Conservation (phyloP, 2,113 vertebrate species). For the Pseudolaguvia tuberculata region DNA sequence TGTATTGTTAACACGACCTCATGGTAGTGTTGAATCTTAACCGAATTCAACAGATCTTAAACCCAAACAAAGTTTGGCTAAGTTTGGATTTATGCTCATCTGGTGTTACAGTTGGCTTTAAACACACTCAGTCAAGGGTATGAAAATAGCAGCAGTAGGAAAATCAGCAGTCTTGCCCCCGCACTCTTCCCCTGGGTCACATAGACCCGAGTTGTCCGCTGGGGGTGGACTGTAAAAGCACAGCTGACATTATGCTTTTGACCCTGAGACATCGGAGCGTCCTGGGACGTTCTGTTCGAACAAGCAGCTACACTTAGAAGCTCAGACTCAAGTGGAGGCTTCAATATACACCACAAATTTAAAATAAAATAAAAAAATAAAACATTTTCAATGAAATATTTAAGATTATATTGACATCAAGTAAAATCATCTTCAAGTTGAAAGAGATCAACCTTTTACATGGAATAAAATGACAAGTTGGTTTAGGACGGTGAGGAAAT, state of each 20-base stretch:
- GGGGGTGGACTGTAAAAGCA: neutral
- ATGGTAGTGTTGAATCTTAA: no score
- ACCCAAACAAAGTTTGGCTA: neutral
- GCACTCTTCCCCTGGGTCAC: no score
- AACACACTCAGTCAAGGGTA: neutral
- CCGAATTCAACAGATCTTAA: neutral
- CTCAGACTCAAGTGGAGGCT: no score
- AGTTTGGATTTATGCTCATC: neutral
- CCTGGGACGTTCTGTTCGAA: neutral
- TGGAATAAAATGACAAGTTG: no score
- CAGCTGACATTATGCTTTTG: conserved; percentile 6
- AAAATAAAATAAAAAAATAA: no score
- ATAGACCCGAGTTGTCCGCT: neutral
- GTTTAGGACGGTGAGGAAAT: no score
- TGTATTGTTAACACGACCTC: neutral
- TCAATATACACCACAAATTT: no score
- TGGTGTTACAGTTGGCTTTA: neutral
- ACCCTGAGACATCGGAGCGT: conserved; percentile 1
- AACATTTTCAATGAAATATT: no score
- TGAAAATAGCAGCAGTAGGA: conserved; percentile 14
- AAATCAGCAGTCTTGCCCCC: neutral
- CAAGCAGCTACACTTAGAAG: neutral
- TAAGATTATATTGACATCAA: no score
- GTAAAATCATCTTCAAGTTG: no score
- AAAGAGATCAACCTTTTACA: no score